Base-by-base conservation (phyloP, 2,113 vertebrate genomes). In the Gadus macrocephalus region DNA sequence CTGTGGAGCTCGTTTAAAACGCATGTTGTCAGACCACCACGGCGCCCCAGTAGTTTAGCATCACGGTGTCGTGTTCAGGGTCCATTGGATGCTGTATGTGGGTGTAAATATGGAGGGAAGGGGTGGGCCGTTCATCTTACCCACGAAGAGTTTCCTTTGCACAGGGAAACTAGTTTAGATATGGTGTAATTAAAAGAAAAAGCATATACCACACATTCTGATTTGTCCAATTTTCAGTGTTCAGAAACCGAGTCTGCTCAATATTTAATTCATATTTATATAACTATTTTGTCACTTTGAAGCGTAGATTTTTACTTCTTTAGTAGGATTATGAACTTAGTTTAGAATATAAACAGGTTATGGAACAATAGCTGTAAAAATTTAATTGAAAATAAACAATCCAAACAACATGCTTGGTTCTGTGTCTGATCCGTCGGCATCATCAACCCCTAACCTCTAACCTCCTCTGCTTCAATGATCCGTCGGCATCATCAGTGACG, bases 211-310 rank as follows among this genome's bases (percentile, higher is more conserved):
- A 79, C 80, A 81, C 15, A 49, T 82, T 81, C 62, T 71, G 72
- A 75, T 81, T 72, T 72, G 77, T 81, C 81, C 76, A 62, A 67
- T 84, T 80, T 78, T 64, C 53, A 78, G 59, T 79, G 73, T 78
- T 81, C 56, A 60, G n/a, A 63, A 79, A 73, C 62, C 49, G 66
- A 56, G 60, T 82, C 72, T 81, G 68, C 74, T 77, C 69, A 72
- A 76, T 85, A 81, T 84, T 88, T 79, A 79, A 79, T 71, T 87
- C 70, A 83, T 87, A 86, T 88, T 88, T 89, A 71, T 86, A 83
- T 67, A 83, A 84, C 76, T 86, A 87, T 88, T 88, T 87, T 88
- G 80, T 86, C 81, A 85, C 76, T 80, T 67, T 70, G 70, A 80
- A 82, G 65, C 15, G 64, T 87, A 76, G 77, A 82, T 88, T 89